Percentiles rank a stretch among this genome's conserved stretches.
Evolutionary conservation across 2,797 vertebrate genomes (phyloP).

Genomic region (Sebastes variabilis): DNA sequence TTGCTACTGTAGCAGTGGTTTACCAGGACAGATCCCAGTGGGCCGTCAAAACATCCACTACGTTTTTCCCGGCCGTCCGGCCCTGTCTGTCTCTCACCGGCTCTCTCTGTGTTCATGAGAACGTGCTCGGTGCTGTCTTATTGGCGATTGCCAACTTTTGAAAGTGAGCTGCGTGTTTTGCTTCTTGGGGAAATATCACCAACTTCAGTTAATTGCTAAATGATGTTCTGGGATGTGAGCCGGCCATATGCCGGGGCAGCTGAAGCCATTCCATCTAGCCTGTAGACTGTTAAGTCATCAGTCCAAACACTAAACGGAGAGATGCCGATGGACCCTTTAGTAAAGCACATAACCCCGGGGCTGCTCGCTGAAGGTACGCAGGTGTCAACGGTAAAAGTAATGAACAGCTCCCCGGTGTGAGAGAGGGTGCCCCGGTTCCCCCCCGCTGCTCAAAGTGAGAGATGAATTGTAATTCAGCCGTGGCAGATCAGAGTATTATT

Average conservation of each 20-base stretch:
- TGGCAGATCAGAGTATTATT: constrained; percentile 41
- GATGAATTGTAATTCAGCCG: constrained; percentile 51
- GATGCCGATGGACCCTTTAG: constrained; percentile 51
- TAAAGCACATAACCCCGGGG: constrained; percentile 44
- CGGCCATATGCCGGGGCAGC: constrained; percentile 36
- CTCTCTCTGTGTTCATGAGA: no score
- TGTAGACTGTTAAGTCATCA: constrained; percentile 42
- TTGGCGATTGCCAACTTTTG: background rate
- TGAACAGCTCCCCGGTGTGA: constrained; percentile 56
- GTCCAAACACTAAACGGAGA: constrained; percentile 46
- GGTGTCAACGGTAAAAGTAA: constrained; percentile 66
- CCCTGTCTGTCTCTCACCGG: no score
- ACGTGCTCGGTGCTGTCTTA: background rate
- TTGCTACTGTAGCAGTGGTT: no score
- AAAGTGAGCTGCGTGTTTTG: background rate
- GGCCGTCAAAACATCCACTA: no score
- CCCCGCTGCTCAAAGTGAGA: constrained; percentile 33
- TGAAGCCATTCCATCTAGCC: constrained; percentile 44
- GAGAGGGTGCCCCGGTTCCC: constrained; percentile 11
- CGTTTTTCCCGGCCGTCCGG: no score
- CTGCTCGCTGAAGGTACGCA: constrained; percentile 54
- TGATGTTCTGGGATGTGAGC: constrained; percentile 20
- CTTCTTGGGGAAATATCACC: background rate
- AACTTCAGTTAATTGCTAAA: constrained; percentile 15
- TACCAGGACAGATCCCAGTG: no score